Base-by-base conservation (phyloP, 2,797 vertebrate genomes). In the Rhinichthys osculus region DNA sequence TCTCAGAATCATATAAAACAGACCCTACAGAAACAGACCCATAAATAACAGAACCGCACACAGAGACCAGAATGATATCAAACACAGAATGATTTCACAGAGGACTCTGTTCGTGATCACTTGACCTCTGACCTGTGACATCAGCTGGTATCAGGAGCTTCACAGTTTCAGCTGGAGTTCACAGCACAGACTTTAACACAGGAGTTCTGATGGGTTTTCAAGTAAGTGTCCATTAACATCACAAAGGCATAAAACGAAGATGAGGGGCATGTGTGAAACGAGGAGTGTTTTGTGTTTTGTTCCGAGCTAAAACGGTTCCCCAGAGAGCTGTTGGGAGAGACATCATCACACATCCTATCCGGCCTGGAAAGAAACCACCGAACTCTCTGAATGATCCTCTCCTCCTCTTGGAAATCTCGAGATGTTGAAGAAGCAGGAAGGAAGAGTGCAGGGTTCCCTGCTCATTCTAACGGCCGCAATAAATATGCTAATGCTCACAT, bases 361-460 rank as follows among this genome's bases (percentile, higher is more conserved):
- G 11, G 47, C 69, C 74, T 88, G 62, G 83, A 88, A 85, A 86
- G 77, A 79, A 33, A 74, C 83, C 84, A 82, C 89, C 27, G 85
- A 84, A 84, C 77, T 78, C 82, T 85, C 83, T 88, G 88, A 92
- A 91, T 70, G 89, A 90, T 88, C n/a, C 64, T 89, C 87, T 91
- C 62, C 87, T 89, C 90, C 9, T 87, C 87, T 85, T 80, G 78
- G 82, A 90, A 90, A 93, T 88, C 67, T 87, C 66, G 80, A 89
- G 88, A 89, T 87, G 88, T 59, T 88, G 88, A 79, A 88, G 82
- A 82, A 40, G 33, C 84, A 91, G 91, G 92, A 93, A 93, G 92
- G 93, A 94, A 91, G 91, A 88, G 81, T 71, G 84, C 90, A 90
- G 92, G 90, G 89, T 89, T 87, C 71, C 89, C 90, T 90, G 86